phyloP scores from a whole-genome alignment of 2,888 invertebrate species.

The Nomada fabriciana region DNA sequence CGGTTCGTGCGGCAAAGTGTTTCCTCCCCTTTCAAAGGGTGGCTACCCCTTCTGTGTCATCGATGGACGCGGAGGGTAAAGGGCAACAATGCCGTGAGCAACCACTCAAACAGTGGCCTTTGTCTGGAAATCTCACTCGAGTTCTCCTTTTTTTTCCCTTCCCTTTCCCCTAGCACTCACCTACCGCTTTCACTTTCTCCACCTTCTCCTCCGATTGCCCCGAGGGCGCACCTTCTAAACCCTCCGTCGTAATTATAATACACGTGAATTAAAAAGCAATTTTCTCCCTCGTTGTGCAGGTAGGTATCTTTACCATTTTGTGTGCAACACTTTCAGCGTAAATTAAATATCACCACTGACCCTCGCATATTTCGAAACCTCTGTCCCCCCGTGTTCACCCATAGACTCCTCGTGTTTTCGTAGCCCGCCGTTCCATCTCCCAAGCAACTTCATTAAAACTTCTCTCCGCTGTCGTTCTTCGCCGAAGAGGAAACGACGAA shows the following conservation, averaged over 20 bases:
- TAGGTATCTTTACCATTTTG: background rate
- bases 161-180: conserved; percentile 42
- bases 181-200: conserved; percentile 44
- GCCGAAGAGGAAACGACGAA: background rate
- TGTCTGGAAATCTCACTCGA: conserved; percentile 77
- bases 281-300: background rate
- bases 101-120: conserved; percentile 76
- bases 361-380: background rate
- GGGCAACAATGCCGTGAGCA: conserved; percentile 81
- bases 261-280: conserved; percentile 2
- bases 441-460: conserved; percentile 27
- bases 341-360: conserved; percentile 3
- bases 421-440: background rate
- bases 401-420: background rate
- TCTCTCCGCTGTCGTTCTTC: background rate
- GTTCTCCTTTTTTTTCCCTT: conserved; percentile 52
- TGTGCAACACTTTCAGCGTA: background rate
- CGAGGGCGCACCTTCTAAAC: background rate
- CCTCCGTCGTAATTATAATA: conserved; percentile 23
- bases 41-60: conserved; percentile 60
- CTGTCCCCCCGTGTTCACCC: background rate
- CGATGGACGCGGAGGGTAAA: conserved; percentile 72
- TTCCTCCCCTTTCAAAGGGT: conserved; percentile 68
- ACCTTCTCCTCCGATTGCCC: conserved; percentile 4
- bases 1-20: conserved; percentile 76